Evolutionary conservation across 2,797 vertebrate species (phyloP), one percentile per base, ranked within the genome.

Genomic region (Gambusia yucatana): DNA sequence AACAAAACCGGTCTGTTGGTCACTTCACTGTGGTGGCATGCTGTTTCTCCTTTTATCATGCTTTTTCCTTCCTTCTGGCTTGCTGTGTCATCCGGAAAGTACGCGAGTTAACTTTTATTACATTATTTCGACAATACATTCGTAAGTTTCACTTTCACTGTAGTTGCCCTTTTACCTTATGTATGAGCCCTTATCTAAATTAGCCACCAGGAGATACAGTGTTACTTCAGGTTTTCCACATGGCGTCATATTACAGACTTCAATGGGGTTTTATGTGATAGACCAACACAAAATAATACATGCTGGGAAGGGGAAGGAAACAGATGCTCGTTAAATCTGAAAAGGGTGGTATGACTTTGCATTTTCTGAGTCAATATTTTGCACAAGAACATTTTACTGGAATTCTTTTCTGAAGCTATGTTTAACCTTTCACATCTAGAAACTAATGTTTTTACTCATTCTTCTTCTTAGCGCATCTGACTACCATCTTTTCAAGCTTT

Each of bases 81-180:
- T 78, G 41, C 11, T 39, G 20, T 79, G 76, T 77, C 57, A 82
- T 76, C 75, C 77, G 76, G 77, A 84, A 90, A 87, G 71, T 72
- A 78, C 72, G 28, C 43, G 59, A 28, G 65, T 84, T 65, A 71
- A 28, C 63, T 72, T 85, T 79, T 79, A 82, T 84, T 81, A 80
- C 80, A 79, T 44, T 61, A 78, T 25, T 7, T 39, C 75, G 73
- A 81, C 76, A 78, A 79, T 39, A 22, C 78, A 43, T 78, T 89
- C 44, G 74, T 41, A 48, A 71, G 73, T 79, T 76, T 78, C 36
- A 75, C 39, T 86, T 79, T 52, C 69, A 75, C 83, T 33, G 17
- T 22, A 36, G 13, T 77, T 81, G 61, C 73, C 80, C 10, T 75
- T 84, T 86, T 43, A 48, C n/a, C 46, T 72, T 78, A 87, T 77